Evolutionary conservation across 1,140 invertebrate genomes (phyloP), one percentile per base, ranked within the genome.

Genomic region (Andrena cerasifolii): DNA sequence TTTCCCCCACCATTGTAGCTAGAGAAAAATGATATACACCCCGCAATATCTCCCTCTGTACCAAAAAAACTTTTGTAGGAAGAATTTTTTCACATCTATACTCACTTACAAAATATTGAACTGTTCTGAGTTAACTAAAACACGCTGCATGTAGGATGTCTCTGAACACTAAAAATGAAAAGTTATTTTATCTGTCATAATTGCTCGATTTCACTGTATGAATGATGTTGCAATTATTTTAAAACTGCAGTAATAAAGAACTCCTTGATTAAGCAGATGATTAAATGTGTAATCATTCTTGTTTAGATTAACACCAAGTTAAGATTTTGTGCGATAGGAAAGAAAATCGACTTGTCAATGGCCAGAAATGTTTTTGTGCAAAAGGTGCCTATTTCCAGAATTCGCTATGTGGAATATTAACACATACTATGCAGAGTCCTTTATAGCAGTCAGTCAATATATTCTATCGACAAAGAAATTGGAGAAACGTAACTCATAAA

Each of bases 401-500:
- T 68, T 84, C 49, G 82, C 82, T 84, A 84, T 84, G 82, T 84
- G 82, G 78, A 86, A 87, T 85, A 83, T 68, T 66, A 63, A 45
- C 56, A 75, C 5, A 54, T 73, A 78, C 80, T 88, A 86, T 90
- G 89, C 89, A 90, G 89, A 91, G 89, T 89, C 90, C 88, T 87
- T 76, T 85, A 91, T 87, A 90, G 78, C 86, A 91, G 90, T 90
- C 90, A 92, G 90, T 90, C 90, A 90, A 89, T 87, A 75, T n/a
- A n/a, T n/a, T n/a, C n/a, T n/a, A n/a, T 72, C 58, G 21, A 54
- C 51, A 59, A 84, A 74, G 45, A 73, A 83, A 79, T 82, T 67
- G 43, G 56, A 80, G 67, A 65, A 80, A 78, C 31, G 45, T 66
- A 78, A 76, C 54, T 65, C 31, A 54, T 36, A 81, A 75, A 79